Percentiles rank a stretch among this genome's conserved stretches.
Conservation (phyloP, 2,888 invertebrate species). For the Drosophila quinaria region DNA sequence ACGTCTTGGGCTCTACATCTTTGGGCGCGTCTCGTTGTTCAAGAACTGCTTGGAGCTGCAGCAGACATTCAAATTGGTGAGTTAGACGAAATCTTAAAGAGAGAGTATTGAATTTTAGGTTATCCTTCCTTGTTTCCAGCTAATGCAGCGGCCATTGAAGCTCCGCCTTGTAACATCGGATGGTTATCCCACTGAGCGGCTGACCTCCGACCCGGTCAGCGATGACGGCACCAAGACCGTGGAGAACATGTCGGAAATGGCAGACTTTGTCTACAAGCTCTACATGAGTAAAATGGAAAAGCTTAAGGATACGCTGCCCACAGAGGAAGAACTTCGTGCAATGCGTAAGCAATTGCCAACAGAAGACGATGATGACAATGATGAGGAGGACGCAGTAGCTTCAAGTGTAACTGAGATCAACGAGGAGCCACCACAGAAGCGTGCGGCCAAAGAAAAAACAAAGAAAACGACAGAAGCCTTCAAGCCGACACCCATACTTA, state of each 20-base stretch:
- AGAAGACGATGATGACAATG: conserved; percentile 80
- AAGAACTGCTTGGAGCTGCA: conserved; percentile 98
- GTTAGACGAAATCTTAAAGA: conserved; percentile 4
- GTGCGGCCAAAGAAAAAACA: conserved; percentile 37
- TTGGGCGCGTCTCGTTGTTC: conserved; percentile 96
- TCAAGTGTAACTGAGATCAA: conserved; percentile 24
- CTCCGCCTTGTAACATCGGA: conserved; percentile 93
- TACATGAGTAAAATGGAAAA: conserved; percentile 92
- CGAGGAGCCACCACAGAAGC: conserved; percentile 59
- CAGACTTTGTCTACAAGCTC: conserved; percentile 96
- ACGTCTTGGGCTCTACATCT: conserved; percentile 97
- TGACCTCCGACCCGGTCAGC: conserved; percentile 85
- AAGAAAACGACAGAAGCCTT: conserved; percentile 71
- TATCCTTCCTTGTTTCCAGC: conserved; percentile 85
- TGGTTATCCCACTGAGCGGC: conserved; percentile 90
- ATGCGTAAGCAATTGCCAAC: conserved; percentile 86
- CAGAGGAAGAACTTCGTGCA: conserved; percentile 68
- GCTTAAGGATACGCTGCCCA: conserved; percentile 86
- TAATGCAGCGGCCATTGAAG: conserved; percentile 93
- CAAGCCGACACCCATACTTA: conserved; percentile 86
- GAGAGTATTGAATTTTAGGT: background rate
- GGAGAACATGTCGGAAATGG: conserved; percentile 95
- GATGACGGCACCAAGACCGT: conserved; percentile 80
- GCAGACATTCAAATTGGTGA: conserved; percentile 96
- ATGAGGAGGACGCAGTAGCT: background rate